Base-by-base conservation (phyloP, 2,797 vertebrate species). In the Scleropages formosus region DNA sequence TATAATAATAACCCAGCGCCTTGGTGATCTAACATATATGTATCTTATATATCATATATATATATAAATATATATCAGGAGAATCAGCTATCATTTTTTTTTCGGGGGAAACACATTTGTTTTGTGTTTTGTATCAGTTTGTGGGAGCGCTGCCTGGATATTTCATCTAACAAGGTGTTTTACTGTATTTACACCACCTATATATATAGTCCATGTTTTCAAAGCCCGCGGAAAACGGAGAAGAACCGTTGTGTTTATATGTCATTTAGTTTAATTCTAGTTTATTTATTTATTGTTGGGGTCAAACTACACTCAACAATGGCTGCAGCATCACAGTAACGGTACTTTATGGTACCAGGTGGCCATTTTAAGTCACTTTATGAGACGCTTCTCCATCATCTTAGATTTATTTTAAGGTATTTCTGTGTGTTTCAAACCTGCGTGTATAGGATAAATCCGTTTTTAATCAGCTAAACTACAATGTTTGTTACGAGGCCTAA, bases 1-100 rank as follows among this genome's bases (percentile, higher is more conserved):
- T 97, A 93, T 85, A 90, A 92, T 93, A 93, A 95, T 94, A 95
- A 95, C 92, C 92, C 95, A 95, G 94, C 94, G 94, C 95, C 95
- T 96, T 95, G 94, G 94, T 94, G 93, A 85, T 92, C 92, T 91
- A 93, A 89, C 86, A 79, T 87, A 72, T 15, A 56, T 18, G 12
- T 56, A 18, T 56, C 53, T 88, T 88, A 88, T 89, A 39, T 39
- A 39, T 39, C 31, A 31, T 39, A 39, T 39, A 39, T 39, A 39
- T 39, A 39, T 39, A 39, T 39, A 31, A 39, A 39, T 39, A 39
- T 39, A 39, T 84, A 92, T 94, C 94, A 94, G 93, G 92, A 93
- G 82, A 68, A 79, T 90, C 85, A 87, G 89, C 90, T 89, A 90
- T 90, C 90, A 83, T 81, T 89, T 88, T 84, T 88, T 81, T 89